phyloP scores from a whole-genome alignment of 2,797 vertebrate genomes.

The Sebastes ruberrimus region DNA sequence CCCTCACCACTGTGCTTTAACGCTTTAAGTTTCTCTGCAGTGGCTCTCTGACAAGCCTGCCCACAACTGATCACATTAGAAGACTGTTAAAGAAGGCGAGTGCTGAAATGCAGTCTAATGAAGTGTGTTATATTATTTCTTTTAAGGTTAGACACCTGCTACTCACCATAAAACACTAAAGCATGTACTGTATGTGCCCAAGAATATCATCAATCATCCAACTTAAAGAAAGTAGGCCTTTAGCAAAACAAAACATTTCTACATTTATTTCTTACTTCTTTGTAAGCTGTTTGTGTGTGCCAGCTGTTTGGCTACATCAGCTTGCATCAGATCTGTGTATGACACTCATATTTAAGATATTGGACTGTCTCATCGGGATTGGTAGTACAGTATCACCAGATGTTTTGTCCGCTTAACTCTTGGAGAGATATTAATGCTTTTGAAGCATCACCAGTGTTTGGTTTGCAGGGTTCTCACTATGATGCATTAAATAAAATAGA shows the following conservation, averaged over 20 bases:
- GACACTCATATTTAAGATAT: not conserved
- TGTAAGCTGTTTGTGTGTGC: not conserved
- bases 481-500: not conserved
- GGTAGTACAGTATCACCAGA: not conserved
- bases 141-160: not conserved
- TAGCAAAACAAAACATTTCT: not conserved
- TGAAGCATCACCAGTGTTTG: not conserved
- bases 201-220: not conserved
- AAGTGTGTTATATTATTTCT: not conserved
- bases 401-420: not conserved
- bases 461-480: not conserved
- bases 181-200: not conserved
- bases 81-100: not conserved
- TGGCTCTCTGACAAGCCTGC: not conserved
- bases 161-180: not conserved
- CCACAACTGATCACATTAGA: not conserved
- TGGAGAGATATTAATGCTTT: not conserved
- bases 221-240: not conserved
- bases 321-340: not conserved
- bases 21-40: not conserved
- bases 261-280: not conserved
- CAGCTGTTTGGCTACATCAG: not conserved
- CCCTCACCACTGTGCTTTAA: not conserved
- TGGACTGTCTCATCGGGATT: not conserved
- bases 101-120: not conserved